Percentiles rank a stretch among this genome's conserved stretches.
These are phyloP conservation scores for Cryptotermes secundus DNA, from an alignment of 1,140 invertebrate genomes.

Conservation along the genomic window DNA sequence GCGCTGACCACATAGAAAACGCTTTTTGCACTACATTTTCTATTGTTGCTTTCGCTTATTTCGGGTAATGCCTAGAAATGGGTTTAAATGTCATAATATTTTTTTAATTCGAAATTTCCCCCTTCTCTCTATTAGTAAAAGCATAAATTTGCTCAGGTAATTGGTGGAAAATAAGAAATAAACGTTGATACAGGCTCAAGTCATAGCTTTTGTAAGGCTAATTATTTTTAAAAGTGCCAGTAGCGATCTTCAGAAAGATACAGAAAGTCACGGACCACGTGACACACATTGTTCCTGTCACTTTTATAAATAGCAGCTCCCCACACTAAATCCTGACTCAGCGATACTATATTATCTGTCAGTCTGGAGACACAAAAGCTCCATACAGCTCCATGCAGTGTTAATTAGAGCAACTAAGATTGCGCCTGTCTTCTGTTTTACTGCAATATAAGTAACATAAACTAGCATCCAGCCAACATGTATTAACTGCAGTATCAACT, in stretches of 20 bases:
- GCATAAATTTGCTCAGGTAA: too few relatives aligned
- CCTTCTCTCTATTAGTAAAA: too few relatives aligned
- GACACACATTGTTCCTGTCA: too few relatives aligned
- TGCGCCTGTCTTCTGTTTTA: neutral
- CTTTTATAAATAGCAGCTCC: neutral
- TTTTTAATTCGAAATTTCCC: too few relatives aligned
- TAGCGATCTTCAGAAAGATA: neutral
- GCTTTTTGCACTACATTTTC: too few relatives aligned
- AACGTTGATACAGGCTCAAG: neutral
- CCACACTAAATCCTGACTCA: neutral
- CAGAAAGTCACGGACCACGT: neutral
- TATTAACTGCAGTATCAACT: conserved; percentile 6
- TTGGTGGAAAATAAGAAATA: too few relatives aligned
- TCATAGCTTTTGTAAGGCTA: neutral
- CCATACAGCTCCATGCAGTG: neutral
- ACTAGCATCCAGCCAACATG: neutral
- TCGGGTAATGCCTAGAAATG: too few relatives aligned
- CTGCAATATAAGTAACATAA: neutral
- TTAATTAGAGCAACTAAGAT: neutral
- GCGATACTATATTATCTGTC: neutral
- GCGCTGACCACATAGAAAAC: too few relatives aligned
- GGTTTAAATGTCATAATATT: too few relatives aligned
- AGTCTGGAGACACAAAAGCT: too few relatives aligned
- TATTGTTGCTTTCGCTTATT: too few relatives aligned
- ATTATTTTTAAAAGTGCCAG: neutral